Base-by-base conservation (phyloP, 1,140 invertebrate species). In the Harpegnathos saltator region DNA sequence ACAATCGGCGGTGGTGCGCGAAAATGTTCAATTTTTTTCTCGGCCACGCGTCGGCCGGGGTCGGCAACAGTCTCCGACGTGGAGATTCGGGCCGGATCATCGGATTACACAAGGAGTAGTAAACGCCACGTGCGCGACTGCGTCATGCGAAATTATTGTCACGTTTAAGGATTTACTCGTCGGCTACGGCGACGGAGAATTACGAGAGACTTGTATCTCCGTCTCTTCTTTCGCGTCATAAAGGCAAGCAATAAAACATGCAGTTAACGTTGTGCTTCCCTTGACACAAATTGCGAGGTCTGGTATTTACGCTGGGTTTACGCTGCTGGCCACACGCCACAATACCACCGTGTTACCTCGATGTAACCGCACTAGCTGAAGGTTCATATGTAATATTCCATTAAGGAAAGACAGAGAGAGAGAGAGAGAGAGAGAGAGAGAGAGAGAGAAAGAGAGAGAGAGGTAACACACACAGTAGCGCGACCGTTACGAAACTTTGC, bases 371-470 rank as follows among this genome's bases (percentile, higher is more conserved):
- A 12, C 15, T 75, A 26, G 17, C n/a, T 58, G 65, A 26, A 58
- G n/a, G 14, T 80, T 69, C 58, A 78, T 44, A 29, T n/a, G 63
- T n/a, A 33, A 78, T 69, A 69, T 58, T 69, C 63, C 12, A 7
- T 71, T 59, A 24, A 69, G 38, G 65, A 58, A 44, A 44, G 38
- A 44, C 3, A 44, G 38, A 9, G 3, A 44, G 33, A 33, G 33
- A 33, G 33, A 33, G 33, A 33, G 33, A 7, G 1, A 33, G n/a
- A n/a, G n/a, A n/a, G n/a, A n/a, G n/a, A n/a, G n/a, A n/a, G n/a
- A n/a, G n/a, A n/a, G n/a, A n/a, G n/a, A n/a, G n/a, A n/a, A n/a
- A n/a, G n/a, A n/a, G n/a, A n/a, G n/a, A n/a, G n/a, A n/a, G n/a
- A n/a, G n/a, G n/a, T n/a, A n/a, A n/a, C n/a, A 44, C 38, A 44